Base-by-base conservation (phyloP, 2,888 invertebrate species). In the Quadroppia sp. region DNA sequence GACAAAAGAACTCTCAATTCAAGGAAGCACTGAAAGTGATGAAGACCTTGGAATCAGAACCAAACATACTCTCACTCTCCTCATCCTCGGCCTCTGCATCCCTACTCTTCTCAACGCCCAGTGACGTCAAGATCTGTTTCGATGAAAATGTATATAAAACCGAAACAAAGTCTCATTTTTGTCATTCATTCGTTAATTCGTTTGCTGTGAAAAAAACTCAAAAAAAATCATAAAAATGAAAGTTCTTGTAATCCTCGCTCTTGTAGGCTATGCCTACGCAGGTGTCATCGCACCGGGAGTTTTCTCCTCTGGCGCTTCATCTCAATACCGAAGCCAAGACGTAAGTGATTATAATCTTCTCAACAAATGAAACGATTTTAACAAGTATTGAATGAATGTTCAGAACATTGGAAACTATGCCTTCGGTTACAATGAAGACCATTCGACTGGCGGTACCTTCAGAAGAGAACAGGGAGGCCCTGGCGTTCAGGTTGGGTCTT, bases 361-460 rank as follows among this genome's bases (percentile, higher is more conserved):
- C 20, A 40, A 23, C 9, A 32, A 32, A n/a, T 32, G 9, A 30
- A 50, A 20, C 2, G 23, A 20, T 74, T 0, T 15, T 9, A 48
- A 20, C 7, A 30, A 15, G 15, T 13, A 25, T 71, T 73, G 25
- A 15, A 56, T n/a, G 23, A 11, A 61, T 64, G 40, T 30, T 48
- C 32, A 78, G 77, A 77, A 75, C 48, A 45, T 76, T 25, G 78
- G 78, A 36, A 78, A 79, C 71, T 79, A 78, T 72, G 76, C 77
- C 71, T 79, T 79, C 59, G 78, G 78, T 50, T 79, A 79, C 74
- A 77, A 79, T 56, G 78, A 79, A 72, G 78, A 78, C 61, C 78
- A 78, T 56, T 73, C 78, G 4, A 78, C 78, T 25, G 78, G 78
- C 56, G 78, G 78, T n/a, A 77, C 76, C 23, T 78, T 78, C 74